Conservation (phyloP, 23 tunicate species). For the Ciona savignyi region DNA sequence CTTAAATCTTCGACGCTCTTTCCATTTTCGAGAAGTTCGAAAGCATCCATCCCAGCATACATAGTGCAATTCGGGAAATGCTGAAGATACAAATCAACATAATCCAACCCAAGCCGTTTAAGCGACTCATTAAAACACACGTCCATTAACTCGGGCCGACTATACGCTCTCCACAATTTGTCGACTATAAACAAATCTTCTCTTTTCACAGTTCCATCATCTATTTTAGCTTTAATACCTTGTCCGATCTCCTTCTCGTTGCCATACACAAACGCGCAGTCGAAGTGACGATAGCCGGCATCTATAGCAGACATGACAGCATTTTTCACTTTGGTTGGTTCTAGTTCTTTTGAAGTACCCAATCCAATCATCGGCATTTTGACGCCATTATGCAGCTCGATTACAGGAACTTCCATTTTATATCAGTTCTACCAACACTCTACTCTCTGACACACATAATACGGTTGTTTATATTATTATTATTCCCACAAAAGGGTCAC, state of each 20-base stretch:
- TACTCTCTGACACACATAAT: too few relatives aligned
- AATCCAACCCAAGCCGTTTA: slow-evolving; percentile 1
- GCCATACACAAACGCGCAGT: slow-evolving; percentile 63
- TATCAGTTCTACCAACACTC: too few relatives aligned
- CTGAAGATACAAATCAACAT: slow-evolving; percentile 39
- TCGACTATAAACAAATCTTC: slow-evolving; percentile 58
- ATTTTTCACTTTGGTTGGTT: slow-evolving; percentile 10
- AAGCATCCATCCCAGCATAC: background rate
- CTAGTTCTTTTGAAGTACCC: slow-evolving; percentile 26
- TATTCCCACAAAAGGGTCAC: too few relatives aligned
- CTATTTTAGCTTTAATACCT: slow-evolving; percentile 38
- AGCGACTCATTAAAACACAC: slow-evolving; percentile 9
- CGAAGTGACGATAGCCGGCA: slow-evolving; percentile 67
- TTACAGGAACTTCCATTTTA: background rate
- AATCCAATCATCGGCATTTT: slow-evolving; percentile 21
- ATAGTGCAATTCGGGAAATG: slow-evolving; percentile 21
- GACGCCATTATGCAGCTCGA: slow-evolving; percentile 11
- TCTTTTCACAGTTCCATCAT: slow-evolving; percentile 63
- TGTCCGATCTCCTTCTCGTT: slow-evolving; percentile 68
- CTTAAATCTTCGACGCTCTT: background rate
- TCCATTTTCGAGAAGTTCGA: background rate
- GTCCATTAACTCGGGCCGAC: slow-evolving; percentile 23
- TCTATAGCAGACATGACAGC: slow-evolving; percentile 67
- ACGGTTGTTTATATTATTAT: too few relatives aligned
- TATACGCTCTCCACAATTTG: slow-evolving; percentile 51